A percentile compares a stretch with the other conserved stretches of the same genome.
phyloP scores from a whole-genome alignment of 2,888 invertebrate species.

The Tillus elongatus region DNA sequence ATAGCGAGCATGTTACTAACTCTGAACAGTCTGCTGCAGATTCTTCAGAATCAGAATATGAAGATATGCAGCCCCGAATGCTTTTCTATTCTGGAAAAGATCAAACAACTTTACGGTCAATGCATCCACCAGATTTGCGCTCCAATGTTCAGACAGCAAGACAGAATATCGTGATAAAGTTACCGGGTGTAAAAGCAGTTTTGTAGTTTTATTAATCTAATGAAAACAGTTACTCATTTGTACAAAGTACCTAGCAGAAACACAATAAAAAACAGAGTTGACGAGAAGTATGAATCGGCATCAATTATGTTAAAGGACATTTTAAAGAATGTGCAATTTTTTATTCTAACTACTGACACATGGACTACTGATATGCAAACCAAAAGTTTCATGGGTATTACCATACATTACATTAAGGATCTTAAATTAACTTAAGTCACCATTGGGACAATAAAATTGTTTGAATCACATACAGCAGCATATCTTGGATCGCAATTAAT shows the following conservation, averaged over 20 bases:
- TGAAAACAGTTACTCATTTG: slow-evolving; percentile 6
- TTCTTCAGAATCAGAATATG: too few relatives aligned
- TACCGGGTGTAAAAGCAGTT: too few relatives aligned
- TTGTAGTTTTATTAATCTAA: slow-evolving; percentile 7
- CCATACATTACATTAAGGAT: not conserved
- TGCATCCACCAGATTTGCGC: too few relatives aligned
- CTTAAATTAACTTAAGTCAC: slow-evolving; percentile 8
- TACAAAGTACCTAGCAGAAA: slow-evolving; percentile 11
- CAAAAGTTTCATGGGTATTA: slow-evolving; percentile 10
- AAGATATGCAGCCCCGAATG: too few relatives aligned
- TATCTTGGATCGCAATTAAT: slow-evolving; percentile 6
- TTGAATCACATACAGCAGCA: slow-evolving; percentile 9
- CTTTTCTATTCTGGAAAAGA: too few relatives aligned
- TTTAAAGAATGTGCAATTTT: slow-evolving; percentile 7
- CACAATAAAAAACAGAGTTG: slow-evolving; percentile 10
- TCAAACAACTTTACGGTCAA: too few relatives aligned
- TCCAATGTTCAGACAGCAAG: too few relatives aligned
- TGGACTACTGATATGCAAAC: slow-evolving; percentile 12
- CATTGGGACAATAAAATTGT: slow-evolving; percentile 7
- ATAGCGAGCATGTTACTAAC: too few relatives aligned
- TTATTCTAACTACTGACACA: slow-evolving; percentile 10
- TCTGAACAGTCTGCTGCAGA: too few relatives aligned
- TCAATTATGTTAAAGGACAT: slow-evolving; percentile 7
- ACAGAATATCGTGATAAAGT: too few relatives aligned
- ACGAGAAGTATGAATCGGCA: slow-evolving; percentile 8